A percentile compares a stretch with the other conserved stretches of the same genome.
These are phyloP conservation scores for Lypha dubia DNA, from an alignment of 2,888 invertebrate species.

Conservation along the genomic window DNA sequence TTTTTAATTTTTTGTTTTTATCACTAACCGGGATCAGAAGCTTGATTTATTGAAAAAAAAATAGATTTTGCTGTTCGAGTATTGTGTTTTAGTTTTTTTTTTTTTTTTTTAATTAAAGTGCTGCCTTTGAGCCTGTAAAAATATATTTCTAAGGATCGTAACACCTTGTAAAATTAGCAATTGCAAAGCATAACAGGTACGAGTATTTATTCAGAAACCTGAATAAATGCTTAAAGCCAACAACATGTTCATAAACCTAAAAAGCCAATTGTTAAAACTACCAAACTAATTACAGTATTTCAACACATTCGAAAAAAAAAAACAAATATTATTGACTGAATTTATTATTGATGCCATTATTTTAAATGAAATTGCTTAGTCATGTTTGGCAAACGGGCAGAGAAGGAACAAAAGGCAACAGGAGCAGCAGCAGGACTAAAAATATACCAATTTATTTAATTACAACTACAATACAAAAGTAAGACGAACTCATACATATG, in stretches of 20 bases:
- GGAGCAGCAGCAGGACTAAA: background rate
- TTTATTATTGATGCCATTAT: slow-evolving; percentile 35
- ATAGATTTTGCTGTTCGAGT: too few relatives aligned
- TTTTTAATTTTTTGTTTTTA: too few relatives aligned
- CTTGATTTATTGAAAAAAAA: too few relatives aligned
- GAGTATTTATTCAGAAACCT: background rate
- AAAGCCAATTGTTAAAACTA: slow-evolving; percentile 52
- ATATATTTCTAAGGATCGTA: too few relatives aligned
- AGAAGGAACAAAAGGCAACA: background rate
- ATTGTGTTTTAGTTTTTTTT: too few relatives aligned
- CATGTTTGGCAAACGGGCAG: slow-evolving; percentile 22
- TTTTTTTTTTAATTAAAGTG: too few relatives aligned
- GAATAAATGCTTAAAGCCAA: background rate
- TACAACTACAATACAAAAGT: slow-evolving; percentile 51
- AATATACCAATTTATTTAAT: slow-evolving; percentile 54
- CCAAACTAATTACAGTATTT: slow-evolving; percentile 60
- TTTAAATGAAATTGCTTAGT: slow-evolving; percentile 62
- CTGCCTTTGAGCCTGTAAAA: too few relatives aligned
- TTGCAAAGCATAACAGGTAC: too few relatives aligned
- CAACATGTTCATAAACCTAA: background rate
- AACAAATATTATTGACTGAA: slow-evolving; percentile 38
- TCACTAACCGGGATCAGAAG: too few relatives aligned
- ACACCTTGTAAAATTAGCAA: too few relatives aligned
- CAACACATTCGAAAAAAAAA: slow-evolving; percentile 39
- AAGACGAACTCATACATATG: slow-evolving; percentile 27